Conservation (phyloP, 2,113 vertebrate species). For the Buteo buteo region DNA sequence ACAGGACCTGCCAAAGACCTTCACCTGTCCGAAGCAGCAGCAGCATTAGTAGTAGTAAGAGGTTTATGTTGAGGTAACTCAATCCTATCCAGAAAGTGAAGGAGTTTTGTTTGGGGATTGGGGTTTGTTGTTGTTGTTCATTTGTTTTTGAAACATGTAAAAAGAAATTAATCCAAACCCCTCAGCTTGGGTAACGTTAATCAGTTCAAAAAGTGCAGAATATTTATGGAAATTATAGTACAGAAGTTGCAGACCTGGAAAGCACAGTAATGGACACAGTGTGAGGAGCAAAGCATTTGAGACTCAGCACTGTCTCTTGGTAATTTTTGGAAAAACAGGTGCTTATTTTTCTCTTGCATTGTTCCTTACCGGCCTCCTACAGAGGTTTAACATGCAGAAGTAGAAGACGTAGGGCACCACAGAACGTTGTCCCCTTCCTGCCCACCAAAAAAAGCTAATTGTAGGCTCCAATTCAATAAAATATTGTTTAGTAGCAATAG, state of each 20-base stretch:
- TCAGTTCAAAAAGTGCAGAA: not conserved
- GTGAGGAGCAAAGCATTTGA: not conserved
- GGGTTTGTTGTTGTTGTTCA: not conserved
- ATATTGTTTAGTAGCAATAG: not conserved
- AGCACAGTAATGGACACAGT: not conserved
- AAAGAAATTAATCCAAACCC: not conserved
- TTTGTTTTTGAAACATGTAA: not conserved
- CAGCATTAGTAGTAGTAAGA: not conserved
- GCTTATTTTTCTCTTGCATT: not conserved
- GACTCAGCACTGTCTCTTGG: not conserved
- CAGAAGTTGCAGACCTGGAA: not conserved
- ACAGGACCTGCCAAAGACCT: not conserved
- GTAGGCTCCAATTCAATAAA: not conserved
- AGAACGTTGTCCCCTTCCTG: not conserved
- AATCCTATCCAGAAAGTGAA: not conserved
- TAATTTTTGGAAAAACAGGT: not conserved
- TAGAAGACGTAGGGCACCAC: not conserved
- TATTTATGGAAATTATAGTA: not conserved
- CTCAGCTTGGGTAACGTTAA: not conserved
- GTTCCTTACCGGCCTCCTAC: not conserved
- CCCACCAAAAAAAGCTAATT: not conserved
- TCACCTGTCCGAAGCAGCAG: not conserved
- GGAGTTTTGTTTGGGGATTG: too few relatives aligned
- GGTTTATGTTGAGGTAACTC: not conserved
- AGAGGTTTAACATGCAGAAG: not conserved